phyloP scores from a whole-genome alignment of 2,113 vertebrate species.

The Reinhardtius hippoglossoides region DNA sequence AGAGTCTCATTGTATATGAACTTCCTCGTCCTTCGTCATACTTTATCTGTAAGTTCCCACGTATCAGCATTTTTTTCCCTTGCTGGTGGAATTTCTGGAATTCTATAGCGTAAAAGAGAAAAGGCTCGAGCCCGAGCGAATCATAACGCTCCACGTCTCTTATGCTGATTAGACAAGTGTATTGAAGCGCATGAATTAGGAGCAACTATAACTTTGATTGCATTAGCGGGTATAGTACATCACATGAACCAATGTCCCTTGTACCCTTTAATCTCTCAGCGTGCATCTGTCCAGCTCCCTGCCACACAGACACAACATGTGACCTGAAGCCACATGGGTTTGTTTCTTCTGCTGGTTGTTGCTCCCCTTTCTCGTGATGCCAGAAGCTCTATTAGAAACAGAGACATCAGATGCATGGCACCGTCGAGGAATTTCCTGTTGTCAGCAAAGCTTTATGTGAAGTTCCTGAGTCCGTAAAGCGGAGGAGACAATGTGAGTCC shows the following conservation, averaged over 20 bases:
- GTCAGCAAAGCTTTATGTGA: conserved; percentile 26
- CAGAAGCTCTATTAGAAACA: conserved; percentile 24
- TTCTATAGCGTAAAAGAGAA: not conserved
- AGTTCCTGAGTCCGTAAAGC: not conserved
- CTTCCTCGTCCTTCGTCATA: not conserved
- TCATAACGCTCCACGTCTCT: not conserved
- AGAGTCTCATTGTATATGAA: not conserved
- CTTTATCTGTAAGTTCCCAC: not conserved
- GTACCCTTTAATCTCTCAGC: conserved; percentile 36
- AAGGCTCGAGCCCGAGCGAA: not conserved
- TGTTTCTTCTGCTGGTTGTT: conserved; percentile 32
- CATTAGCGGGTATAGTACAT: conserved; percentile 10
- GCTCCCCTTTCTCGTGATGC: conserved; percentile 25
- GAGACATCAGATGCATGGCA: not conserved
- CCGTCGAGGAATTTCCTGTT: conserved; percentile 52
- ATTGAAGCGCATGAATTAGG: not conserved
- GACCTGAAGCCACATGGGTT: conserved; percentile 38
- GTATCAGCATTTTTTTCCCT: not conserved
- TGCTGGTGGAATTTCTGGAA: conserved; percentile 2
- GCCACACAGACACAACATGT: conserved; percentile 17
- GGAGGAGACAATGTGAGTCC: conserved; percentile 23
- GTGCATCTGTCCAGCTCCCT: conserved; percentile 9
- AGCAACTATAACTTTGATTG: not conserved
- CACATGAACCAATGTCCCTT: conserved; percentile 20
- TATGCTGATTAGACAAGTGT: not conserved